Conservation (phyloP, 2,888 invertebrate species). For the Netelia inedita region DNA sequence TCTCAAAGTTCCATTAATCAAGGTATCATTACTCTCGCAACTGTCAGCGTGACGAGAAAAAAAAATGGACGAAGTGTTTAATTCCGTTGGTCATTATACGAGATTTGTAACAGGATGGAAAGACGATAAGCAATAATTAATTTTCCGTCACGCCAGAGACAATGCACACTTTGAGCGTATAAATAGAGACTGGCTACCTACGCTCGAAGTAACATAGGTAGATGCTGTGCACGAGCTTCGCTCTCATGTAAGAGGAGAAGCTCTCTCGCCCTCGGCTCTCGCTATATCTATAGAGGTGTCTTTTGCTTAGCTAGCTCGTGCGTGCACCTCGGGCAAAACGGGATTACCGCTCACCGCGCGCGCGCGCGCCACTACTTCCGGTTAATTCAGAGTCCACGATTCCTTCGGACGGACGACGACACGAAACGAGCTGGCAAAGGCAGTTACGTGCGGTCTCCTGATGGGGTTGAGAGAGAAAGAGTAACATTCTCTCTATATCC, state of each 20-base stretch:
- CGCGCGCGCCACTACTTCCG: conserved; percentile 66
- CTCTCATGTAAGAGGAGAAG: conserved; percentile 18
- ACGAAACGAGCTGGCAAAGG: conserved; percentile 53
- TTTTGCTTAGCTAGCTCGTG: conserved; percentile 45
- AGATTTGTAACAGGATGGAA: conserved; percentile 6
- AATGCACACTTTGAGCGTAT: conserved; percentile 55
- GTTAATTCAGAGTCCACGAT: conserved; percentile 67
- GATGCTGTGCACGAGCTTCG: conserved; percentile 46
- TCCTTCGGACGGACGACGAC: conserved; percentile 58
- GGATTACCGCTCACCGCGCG: conserved; percentile 66
- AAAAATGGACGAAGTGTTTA: too few species aligned
- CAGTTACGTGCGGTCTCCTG: conserved; percentile 43
- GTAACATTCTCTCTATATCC: not conserved
- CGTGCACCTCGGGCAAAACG: conserved; percentile 65
- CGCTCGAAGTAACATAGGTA: conserved; percentile 54
- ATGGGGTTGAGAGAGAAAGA: conserved; percentile 27
- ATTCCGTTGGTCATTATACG: not conserved
- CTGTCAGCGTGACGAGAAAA: too few species aligned
- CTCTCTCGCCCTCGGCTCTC: conserved; percentile 22
- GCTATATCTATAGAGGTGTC: not conserved
- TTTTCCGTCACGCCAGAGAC: conserved; percentile 43
- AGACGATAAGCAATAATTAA: conserved; percentile 41
- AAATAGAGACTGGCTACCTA: conserved; percentile 61
- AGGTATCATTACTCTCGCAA: too few species aligned
- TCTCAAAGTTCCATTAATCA: too few species aligned